Conservation (phyloP, 1,140 invertebrate species). For the Aphaenogaster ashmeadi region DNA sequence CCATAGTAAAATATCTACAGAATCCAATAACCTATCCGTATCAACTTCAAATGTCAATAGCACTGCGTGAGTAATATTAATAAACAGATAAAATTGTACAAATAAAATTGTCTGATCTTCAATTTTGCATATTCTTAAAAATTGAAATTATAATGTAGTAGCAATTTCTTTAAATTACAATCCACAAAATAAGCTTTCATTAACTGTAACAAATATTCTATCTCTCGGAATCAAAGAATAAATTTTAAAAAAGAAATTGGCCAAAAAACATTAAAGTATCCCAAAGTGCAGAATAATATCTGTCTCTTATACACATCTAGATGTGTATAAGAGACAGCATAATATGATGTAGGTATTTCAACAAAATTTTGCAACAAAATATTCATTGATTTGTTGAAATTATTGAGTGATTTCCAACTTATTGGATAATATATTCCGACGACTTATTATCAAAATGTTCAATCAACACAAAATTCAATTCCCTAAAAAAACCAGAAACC, state of each 20-base stretch:
- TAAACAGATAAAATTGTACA: neutral
- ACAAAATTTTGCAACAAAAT: neutral
- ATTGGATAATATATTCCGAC: neutral
- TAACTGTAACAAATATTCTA: neutral
- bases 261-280: neutral
- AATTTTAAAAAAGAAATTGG: neutral
- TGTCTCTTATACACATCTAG: too few species aligned
- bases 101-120: neutral
- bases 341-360: neutral
- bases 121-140: neutral
- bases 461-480: slow-evolving; percentile 34
- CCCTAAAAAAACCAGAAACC: neutral
- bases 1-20: slow-evolving; percentile 1
- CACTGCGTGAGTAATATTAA: slow-evolving; percentile 51
- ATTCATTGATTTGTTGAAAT: slow-evolving; percentile 4
- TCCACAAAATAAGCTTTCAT: neutral
- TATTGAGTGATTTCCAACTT: neutral
- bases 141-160: neutral
- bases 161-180: neutral
- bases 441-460: neutral
- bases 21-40: slow-evolving; percentile 31
- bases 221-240: neutral
- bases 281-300: too few species aligned
- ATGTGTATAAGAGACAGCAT: too few species aligned
- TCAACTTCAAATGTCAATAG: slow-evolving; percentile 21